Percentiles rank a stretch among this genome's conserved stretches.
phyloP scores from a whole-genome alignment of 2,797 vertebrate genomes.

The Lacerta viridis region DNA sequence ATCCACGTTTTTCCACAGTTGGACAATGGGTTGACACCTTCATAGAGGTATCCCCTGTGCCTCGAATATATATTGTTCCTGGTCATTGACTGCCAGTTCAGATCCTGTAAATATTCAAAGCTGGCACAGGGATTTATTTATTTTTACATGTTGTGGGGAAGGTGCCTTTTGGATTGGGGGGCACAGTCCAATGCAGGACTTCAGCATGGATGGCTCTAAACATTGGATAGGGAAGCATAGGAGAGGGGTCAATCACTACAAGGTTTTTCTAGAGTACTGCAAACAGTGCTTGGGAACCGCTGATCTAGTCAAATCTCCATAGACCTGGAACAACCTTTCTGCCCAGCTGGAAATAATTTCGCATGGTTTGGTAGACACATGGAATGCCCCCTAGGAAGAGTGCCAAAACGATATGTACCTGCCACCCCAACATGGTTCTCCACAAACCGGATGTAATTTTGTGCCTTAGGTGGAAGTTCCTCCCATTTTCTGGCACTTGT shows the following conservation, averaged over 20 bases:
- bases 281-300: too few relatives aligned
- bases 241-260: too few relatives aligned
- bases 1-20: too few relatives aligned
- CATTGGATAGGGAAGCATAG: not conserved
- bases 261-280: not conserved
- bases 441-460: slow-evolving; percentile 96
- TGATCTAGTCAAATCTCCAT: not conserved
- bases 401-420: slow-evolving; percentile 81
- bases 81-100: not conserved
- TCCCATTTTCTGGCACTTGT: slow-evolving; percentile 94
- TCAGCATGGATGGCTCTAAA: not conserved
- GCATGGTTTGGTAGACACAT: not conserved
- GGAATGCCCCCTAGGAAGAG: not conserved
- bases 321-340: slow-evolving; percentile 16
- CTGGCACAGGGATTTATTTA: not conserved
- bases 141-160: too few relatives aligned
- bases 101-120: not conserved
- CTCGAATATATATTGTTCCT: too few relatives aligned
- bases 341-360: not conserved
- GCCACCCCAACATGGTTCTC: slow-evolving; percentile 98
- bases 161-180: not conserved
- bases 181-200: not conserved
- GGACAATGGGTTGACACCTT: too few relatives aligned
- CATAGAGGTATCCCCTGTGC: too few relatives aligned
- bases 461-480: slow-evolving; percentile 94